Conservation (phyloP, 2,113 vertebrate genomes). For the Cyprinus carpio region DNA sequence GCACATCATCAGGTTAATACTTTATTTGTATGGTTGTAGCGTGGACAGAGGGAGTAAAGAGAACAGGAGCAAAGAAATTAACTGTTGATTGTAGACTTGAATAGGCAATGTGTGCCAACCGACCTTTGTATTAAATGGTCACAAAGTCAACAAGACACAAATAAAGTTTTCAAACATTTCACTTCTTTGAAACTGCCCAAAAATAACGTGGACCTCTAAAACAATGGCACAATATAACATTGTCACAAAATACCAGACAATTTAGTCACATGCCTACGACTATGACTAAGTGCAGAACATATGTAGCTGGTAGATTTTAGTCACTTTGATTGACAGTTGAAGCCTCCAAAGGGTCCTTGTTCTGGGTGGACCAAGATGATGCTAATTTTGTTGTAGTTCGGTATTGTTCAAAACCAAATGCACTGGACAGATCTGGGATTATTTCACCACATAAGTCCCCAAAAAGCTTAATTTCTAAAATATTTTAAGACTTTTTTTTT, state of each 20-base stretch:
- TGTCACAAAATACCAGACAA: conserved; percentile 76
- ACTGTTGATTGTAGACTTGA: conserved; percentile 68
- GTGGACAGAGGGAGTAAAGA: conserved; percentile 74
- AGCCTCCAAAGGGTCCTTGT: not conserved
- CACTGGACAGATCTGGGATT: conserved; percentile 16
- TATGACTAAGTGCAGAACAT: conserved; percentile 76
- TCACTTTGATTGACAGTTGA: conserved; percentile 27
- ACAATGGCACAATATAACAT: conserved; percentile 79
- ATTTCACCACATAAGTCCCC: not conserved
- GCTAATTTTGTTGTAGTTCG: not conserved
- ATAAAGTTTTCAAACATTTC: conserved; percentile 66
- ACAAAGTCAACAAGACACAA: conserved; percentile 79
- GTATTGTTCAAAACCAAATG: conserved; percentile 18
- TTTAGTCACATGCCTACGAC: conserved; percentile 76
- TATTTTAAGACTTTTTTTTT: not conserved
- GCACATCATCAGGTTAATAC: conserved; percentile 84
- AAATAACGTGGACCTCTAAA: conserved; percentile 75
- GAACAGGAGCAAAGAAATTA: conserved; percentile 51
- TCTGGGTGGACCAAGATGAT: conserved; percentile 23
- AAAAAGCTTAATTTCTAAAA: not conserved
- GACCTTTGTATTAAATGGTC: conserved; percentile 80
- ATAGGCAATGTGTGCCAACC: conserved; percentile 78
- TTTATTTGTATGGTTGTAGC: conserved; percentile 85
- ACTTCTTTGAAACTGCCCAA: conserved; percentile 76
- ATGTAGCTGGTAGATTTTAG: conserved; percentile 68